Conservation (phyloP, 2,888 invertebrate species). For the Pseudoips prasinana region DNA sequence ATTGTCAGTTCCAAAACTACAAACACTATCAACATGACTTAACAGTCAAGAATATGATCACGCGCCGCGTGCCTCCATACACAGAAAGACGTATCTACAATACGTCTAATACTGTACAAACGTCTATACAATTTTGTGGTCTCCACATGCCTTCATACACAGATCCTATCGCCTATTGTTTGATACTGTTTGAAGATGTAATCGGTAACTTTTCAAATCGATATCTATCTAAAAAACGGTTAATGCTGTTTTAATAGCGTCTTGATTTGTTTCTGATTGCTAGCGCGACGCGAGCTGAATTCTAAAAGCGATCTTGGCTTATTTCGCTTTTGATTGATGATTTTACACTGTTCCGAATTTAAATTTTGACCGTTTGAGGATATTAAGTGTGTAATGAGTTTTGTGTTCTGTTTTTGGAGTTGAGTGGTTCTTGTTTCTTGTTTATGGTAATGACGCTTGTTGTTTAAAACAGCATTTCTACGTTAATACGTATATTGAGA, state of each 20-base stretch:
- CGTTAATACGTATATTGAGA: too few relatives aligned
- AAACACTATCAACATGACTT: constrained; percentile 24
- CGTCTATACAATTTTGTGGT: too few relatives aligned
- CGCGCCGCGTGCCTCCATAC: constrained; percentile 19
- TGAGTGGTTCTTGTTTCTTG: background rate
- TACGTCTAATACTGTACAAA: too few relatives aligned
- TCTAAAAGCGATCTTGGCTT: constrained; percentile 40
- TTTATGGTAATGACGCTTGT: background rate
- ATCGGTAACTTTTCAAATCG: constrained; percentile 59
- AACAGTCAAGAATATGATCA: constrained; percentile 26
- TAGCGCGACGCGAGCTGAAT: constrained; percentile 51
- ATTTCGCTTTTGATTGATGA: constrained; percentile 58
- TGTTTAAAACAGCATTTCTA: background rate
- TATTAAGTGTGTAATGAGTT: constrained; percentile 21
- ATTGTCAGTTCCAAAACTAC: too few relatives aligned
- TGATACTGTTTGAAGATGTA: constrained; percentile 55
- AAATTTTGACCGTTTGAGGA: constrained; percentile 38
- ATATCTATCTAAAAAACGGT: constrained; percentile 60
- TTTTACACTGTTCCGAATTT: constrained; percentile 38
- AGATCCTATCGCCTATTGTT: constrained; percentile 53
- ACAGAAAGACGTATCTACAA: too few relatives aligned
- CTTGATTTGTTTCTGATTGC: constrained; percentile 73
- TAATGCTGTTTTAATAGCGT: constrained; percentile 72
- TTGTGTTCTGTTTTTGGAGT: too few relatives aligned
- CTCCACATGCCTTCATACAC: constrained; percentile 31